A percentile compares a stretch with the other conserved stretches of the same genome.
Conservation (phyloP, 2,113 vertebrate species). For the Gymnocephalus cernua region DNA sequence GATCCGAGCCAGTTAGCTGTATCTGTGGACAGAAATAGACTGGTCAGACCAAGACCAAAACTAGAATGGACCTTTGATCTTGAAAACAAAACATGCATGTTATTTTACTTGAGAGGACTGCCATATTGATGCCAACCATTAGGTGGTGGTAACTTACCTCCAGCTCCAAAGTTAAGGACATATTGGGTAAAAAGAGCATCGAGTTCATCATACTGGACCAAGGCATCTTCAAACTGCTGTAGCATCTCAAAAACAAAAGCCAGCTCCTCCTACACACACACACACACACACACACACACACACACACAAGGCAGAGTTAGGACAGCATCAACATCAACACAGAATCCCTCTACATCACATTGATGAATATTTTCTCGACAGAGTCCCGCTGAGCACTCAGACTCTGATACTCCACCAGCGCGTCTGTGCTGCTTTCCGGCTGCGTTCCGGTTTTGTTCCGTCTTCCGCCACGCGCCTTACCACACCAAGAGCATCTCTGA, state of each 20-base stretch:
- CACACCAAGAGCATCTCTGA: too few relatives aligned
- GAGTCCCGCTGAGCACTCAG: not conserved
- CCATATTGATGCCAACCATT: not conserved
- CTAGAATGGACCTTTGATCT: rapidly evolving
- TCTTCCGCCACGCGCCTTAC: too few relatives aligned
- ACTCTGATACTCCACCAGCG: too few relatives aligned
- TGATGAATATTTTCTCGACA: not conserved
- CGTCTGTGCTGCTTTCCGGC: too few relatives aligned
- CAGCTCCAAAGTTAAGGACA: conserved; percentile 97
- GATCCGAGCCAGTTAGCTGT: conserved; percentile 97
- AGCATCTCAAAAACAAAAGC: conserved; percentile 99
- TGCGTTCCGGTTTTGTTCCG: too few relatives aligned
- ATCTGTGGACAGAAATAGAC: conserved; percentile 79
- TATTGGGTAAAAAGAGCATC: conserved; percentile 99
- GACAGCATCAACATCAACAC: not conserved
- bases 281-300: conserved; percentile 14
- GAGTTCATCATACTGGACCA: conserved; percentile 98
- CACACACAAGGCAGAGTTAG: not conserved
- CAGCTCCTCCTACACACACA: conserved; percentile 90
- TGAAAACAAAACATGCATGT: not conserved
- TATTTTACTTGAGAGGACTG: not conserved
- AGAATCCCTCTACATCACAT: not conserved
- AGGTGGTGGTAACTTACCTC: conserved; percentile 85
- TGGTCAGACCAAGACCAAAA: not conserved
- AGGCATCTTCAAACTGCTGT: conserved; percentile 97